Evolutionary conservation across 2,113 vertebrate species (phyloP), one percentile per base, ranked within the genome.

Genomic region (Datnioides undecimradiatus): DNA sequence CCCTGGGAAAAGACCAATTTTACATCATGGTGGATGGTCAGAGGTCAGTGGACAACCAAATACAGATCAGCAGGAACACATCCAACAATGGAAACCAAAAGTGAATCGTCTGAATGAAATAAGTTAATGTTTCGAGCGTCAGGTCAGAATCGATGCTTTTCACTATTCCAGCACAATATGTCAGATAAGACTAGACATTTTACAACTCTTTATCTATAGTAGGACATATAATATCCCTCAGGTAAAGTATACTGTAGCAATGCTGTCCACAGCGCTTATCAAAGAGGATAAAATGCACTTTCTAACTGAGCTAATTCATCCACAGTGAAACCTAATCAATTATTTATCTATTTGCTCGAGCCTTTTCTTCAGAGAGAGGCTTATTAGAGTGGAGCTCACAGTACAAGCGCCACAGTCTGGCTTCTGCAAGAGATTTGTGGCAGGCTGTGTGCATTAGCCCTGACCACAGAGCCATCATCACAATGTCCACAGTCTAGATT

Each of bases 301-400:
- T 79, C 63, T 62, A 85, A 84, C 74, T 45, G 74, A 75, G 58
- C 82, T 84, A 59, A 75, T 89, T 84, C 84, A 84, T 87, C 77
- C 46, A 70, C 68, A 82, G 60, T 82, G 63, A 86, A 86, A 84
- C 72, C 55, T 68, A 5, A 84, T 91, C 69, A 88, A 91, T 89
- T 82, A 91, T 91, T 90, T 62, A 91, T 85, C 40, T 66, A 67
- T 86, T 80, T 76, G 75, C 78, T 86, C 49, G 68, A 88, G 82
- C 36, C 49, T 67, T 66, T 72, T 72, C 72, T 73, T 79, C 64
- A 70, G 66, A 83, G 75, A 57, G 43, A 46, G 41, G 67, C 71
- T 79, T 78, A 82, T 84, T 72, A 87, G 29, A 82, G 62, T 76
- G 52, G 14, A 79, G 40, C 83, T 46, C 58, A 17, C 48, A 38